Percentiles rank a stretch among this genome's conserved stretches.
phyloP scores from a whole-genome alignment of 2,113 vertebrate species.

The Zootoca vivipara region DNA sequence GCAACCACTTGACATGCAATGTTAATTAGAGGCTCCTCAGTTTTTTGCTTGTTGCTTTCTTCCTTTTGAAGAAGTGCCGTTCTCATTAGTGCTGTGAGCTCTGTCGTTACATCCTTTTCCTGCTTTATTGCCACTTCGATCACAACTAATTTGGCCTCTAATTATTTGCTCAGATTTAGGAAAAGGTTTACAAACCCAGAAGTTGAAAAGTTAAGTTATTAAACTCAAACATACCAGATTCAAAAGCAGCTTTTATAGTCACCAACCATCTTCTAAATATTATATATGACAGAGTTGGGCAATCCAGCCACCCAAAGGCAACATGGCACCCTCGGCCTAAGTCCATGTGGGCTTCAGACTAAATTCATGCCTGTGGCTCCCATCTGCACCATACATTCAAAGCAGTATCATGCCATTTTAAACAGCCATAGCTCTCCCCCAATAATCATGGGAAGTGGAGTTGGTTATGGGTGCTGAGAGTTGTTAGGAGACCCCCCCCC shows the following conservation, averaged over 20 bases:
- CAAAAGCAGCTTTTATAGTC: not conserved
- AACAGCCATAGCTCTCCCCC: too few species aligned
- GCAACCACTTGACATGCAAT: not conserved
- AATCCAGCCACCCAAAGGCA: too few species aligned
- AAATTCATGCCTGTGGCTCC: too few species aligned
- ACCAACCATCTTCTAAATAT: not conserved
- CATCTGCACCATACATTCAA: too few species aligned
- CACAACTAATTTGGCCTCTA: slow-evolving; percentile 12
- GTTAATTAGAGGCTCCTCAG: not conserved
- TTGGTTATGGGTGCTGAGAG: too few species aligned
- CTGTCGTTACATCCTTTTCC: not conserved
- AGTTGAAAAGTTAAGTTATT: not conserved
- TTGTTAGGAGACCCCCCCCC: too few species aligned
- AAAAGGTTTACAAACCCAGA: not conserved
- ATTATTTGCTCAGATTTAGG: slow-evolving; percentile 25
- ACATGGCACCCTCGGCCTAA: too few species aligned
- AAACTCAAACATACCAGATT: not conserved
- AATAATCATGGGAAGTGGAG: too few species aligned
- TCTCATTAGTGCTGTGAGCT: not conserved
- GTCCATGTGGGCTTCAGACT: too few species aligned
- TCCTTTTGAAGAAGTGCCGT: not conserved
- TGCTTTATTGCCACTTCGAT: slow-evolving; percentile 3
- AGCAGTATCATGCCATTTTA: too few species aligned
- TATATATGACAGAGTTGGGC: not conserved
- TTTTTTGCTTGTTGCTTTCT: slow-evolving; percentile 18